Evolutionary conservation across 2,113 vertebrate species (phyloP), one percentile per base, ranked within the genome.

Genomic region (Bucco capensis): DNA sequence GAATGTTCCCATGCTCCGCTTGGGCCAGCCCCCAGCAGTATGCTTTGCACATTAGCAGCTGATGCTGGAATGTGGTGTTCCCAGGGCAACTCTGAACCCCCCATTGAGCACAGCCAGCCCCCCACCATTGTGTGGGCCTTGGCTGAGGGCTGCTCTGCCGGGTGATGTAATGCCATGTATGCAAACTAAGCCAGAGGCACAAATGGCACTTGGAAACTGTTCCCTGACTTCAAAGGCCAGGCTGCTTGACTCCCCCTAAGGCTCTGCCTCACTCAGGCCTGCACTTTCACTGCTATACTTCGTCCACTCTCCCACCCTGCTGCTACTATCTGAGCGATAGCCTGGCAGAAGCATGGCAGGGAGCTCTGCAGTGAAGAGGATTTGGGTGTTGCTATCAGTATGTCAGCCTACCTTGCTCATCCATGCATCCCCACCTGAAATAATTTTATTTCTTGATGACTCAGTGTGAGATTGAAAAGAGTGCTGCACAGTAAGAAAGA

Each of bases 161-260:
- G 94, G 80, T 97, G 97, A 97, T 96, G 97, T 97, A 96, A 97
- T 97, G 97, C 91, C 70, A 19, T 95, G 97, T 96, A 94, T 97
- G 97, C 95, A 97, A 97, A 97, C 94, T 84, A 85, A 95, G 92
- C 61, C 58, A 82, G 85, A 62, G 85, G 49, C 94, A 95, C 90
- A 92, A 96, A 96, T 46, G 78, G 85, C 90, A 86, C 92, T 95
- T 97, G 91, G 93, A 96, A 95, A 95, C 96, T 93, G 85, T 96
- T 92, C 94, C 83, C 70, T 47, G 85, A 95, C 96, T 96, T 95
- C 92, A 94, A 95, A 95, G 38, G 57, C 58, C 1, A 8, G 72
- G 51, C 82, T 86, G 76, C 65, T 33, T 58, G 93, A 79, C 82
- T 85, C 81, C 71, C 71, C 17, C 50, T 28, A 72, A 54, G 51